Evolutionary conservation across 2,113 vertebrate genomes (phyloP).

Genomic region (Entomyzon cyanotis): DNA sequence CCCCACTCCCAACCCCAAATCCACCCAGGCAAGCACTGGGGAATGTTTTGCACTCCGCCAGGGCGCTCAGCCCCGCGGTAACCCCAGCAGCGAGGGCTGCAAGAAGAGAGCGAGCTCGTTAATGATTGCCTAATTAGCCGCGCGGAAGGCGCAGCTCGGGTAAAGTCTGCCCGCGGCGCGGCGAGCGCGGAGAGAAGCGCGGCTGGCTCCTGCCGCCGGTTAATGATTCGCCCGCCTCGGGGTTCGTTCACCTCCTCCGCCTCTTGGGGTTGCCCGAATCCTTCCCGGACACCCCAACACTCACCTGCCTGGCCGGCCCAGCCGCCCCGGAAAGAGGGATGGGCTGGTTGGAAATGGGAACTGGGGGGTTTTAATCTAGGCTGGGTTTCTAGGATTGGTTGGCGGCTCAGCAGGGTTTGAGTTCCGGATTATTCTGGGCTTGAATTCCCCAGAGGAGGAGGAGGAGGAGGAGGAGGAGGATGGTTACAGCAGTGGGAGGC

Average conservation of each 20-base stretch:
- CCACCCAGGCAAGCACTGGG: neutral
- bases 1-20: neutral
- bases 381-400: neutral
- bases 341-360: neutral
- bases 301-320: accelerated
- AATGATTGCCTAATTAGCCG: conserved; percentile 19
- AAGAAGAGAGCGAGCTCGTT: neutral
- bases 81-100: neutral
- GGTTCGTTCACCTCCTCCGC: conserved; percentile 4
- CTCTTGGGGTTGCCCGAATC: neutral
- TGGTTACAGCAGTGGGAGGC: neutral
- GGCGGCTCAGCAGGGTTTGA: neutral
- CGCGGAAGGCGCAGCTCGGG: neutral
- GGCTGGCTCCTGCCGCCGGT: neutral
- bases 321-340: neutral
- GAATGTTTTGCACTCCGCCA: neutral
- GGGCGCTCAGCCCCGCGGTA: neutral
- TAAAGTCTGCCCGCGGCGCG: neutral
- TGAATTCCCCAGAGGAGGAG: neutral
- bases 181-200: neutral
- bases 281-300: neutral
- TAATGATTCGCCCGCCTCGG: neutral
- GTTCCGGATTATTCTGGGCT: neutral
- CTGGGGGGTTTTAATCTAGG: neutral
- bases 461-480: neutral